Conservation (phyloP, 2,797 vertebrate genomes). For the Calcarius lapponicus region DNA sequence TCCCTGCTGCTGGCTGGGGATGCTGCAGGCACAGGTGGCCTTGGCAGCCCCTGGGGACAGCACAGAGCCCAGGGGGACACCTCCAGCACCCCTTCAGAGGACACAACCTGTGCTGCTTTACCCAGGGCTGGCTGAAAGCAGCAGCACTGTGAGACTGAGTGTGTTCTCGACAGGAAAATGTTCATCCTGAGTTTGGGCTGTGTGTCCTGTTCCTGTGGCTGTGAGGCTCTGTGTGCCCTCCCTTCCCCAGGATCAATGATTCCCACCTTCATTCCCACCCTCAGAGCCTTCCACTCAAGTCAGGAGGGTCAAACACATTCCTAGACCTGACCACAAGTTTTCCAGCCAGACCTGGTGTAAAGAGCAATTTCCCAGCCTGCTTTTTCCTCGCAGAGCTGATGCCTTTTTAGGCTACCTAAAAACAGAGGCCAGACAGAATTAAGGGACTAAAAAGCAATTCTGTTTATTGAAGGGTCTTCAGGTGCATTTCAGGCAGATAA, state of each 20-base stretch:
- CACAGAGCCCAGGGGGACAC: neutral
- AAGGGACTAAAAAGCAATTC: neutral
- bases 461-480: neutral
- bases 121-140: neutral
- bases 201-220: neutral
- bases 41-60: neutral
- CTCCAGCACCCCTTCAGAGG: neutral
- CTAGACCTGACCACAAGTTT: neutral
- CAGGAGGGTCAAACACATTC: neutral
- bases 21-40: neutral
- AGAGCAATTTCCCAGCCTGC: neutral
- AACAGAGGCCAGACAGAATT: neutral
- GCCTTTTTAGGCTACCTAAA: neutral
- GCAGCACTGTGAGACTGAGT: neutral
- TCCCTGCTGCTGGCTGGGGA: neutral
- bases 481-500: accelerated
- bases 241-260: neutral
- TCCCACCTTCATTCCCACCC: neutral
- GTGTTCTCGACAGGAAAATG: accelerated
- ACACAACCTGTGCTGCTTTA: neutral
- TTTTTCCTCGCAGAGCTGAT: neutral
- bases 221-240: neutral
- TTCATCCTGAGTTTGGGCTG: accelerated
- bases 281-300: neutral
- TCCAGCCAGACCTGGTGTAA: neutral